Evolutionary conservation across 2,797 vertebrate genomes (phyloP).

Genomic region (Varecia variegata): DNA sequence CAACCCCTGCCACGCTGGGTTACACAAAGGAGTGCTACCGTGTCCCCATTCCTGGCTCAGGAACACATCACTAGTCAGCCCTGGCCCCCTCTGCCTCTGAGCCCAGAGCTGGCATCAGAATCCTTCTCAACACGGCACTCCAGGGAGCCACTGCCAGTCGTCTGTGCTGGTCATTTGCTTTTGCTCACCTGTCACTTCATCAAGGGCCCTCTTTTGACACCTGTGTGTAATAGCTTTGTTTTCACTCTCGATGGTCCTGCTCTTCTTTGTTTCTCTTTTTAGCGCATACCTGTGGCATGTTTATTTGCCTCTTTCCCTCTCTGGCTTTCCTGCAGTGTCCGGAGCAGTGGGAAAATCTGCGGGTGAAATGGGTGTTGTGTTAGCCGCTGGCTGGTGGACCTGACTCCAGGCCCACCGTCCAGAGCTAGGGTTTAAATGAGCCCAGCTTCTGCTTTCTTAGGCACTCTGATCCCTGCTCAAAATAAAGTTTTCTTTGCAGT

Average conservation of each 20-base stretch:
- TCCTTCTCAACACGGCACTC: background rate
- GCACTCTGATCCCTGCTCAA: background rate
- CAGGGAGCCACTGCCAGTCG: fast-evolving
- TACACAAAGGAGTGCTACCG: fast-evolving
- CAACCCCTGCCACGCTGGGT: fast-evolving
- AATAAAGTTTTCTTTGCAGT: background rate
- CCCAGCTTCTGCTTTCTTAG: background rate
- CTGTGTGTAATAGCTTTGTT: background rate
- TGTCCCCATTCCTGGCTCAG: background rate
- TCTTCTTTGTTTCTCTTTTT: background rate
- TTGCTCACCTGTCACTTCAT: too few species aligned
- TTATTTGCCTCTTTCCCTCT: too few species aligned
- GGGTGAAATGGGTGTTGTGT: background rate
- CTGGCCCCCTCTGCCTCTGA: background rate
- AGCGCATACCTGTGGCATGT: fast-evolving
- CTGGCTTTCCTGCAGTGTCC: fast-evolving
- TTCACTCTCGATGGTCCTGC: fast-evolving
- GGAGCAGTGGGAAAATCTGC: background rate
- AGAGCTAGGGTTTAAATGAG: background rate
- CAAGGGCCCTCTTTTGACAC: background rate
- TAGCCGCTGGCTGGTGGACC: background rate
- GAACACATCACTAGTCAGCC: fast-evolving
- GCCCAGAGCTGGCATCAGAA: background rate
- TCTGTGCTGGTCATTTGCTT: background rate
- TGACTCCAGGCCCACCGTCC: background rate